A percentile compares a stretch with the other conserved stretches of the same genome.
Conservation (phyloP, 1,140 invertebrate species). For the Pseudomyrmex sp. region DNA sequence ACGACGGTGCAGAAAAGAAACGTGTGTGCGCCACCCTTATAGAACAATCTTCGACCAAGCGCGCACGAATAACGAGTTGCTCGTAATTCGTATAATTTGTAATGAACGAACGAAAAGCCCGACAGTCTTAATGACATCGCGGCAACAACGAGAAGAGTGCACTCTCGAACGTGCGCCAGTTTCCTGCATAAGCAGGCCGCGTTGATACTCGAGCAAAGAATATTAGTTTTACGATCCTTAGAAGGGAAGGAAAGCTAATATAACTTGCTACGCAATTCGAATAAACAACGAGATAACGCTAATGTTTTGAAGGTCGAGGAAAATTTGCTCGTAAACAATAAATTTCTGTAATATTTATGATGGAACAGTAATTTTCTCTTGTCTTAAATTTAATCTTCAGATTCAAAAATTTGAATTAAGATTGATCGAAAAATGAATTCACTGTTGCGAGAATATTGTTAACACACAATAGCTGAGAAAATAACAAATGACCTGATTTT, state of each 20-base stretch:
- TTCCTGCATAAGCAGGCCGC: constrained; percentile 17
- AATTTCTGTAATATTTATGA: too few species aligned
- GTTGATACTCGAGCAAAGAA: background rate
- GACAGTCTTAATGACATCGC: constrained; percentile 9
- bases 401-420: too few species aligned
- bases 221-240: constrained; percentile 6
- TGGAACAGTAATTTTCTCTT: too few species aligned
- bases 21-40: background rate
- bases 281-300: background rate
- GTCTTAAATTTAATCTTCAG: too few species aligned
- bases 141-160: constrained; percentile 33
- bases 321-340: too few species aligned
- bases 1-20: background rate
- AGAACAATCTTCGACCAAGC: constrained; percentile 22
- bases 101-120: background rate
- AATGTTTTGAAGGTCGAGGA: too few species aligned
- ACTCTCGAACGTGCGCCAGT: constrained; percentile 17
- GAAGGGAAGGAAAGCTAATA: background rate
- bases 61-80: constrained; percentile 34
- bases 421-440: too few species aligned
- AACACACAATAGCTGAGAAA: too few species aligned
- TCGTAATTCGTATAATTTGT: constrained; percentile 46
- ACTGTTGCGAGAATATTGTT: too few species aligned
- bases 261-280: background rate
- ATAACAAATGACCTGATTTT: too few species aligned